phyloP scores from a whole-genome alignment of 2,888 invertebrate genomes.

The Aphelenchoides bicaudatus region DNA sequence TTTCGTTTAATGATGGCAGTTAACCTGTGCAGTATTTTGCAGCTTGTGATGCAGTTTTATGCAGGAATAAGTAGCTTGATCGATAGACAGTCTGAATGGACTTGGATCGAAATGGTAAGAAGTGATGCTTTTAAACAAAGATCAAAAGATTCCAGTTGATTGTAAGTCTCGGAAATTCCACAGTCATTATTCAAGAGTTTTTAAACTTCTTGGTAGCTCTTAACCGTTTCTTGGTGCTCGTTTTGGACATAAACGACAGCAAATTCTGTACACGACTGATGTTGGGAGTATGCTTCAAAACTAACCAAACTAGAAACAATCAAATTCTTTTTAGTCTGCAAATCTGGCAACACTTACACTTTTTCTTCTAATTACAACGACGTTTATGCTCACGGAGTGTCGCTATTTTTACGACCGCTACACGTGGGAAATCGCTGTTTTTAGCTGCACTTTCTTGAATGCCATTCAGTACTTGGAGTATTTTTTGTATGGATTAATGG shows the following conservation, averaged over 20 bases:
- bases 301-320: too few species aligned
- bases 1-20: not conserved
- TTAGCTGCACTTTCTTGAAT: not conserved
- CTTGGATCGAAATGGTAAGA: not conserved
- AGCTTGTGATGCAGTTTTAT: not conserved
- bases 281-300: too few species aligned
- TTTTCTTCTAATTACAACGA: not conserved
- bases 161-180: not conserved
- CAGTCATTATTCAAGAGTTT: constrained; percentile 1
- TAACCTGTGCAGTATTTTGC: not conserved
- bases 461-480: not conserved
- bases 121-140: not conserved
- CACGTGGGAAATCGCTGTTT: not conserved
- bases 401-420: not conserved
- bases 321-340: too few species aligned
- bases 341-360: not conserved
- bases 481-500: not conserved
- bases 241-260: not conserved
- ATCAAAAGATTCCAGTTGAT: not conserved
- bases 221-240: not conserved
- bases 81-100: not conserved
- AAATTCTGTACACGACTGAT: too few species aligned
- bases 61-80: not conserved
- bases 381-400: not conserved
- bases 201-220: not conserved